Conservation (phyloP, 2,797 vertebrate species). For the Heliangelus exortis region DNA sequence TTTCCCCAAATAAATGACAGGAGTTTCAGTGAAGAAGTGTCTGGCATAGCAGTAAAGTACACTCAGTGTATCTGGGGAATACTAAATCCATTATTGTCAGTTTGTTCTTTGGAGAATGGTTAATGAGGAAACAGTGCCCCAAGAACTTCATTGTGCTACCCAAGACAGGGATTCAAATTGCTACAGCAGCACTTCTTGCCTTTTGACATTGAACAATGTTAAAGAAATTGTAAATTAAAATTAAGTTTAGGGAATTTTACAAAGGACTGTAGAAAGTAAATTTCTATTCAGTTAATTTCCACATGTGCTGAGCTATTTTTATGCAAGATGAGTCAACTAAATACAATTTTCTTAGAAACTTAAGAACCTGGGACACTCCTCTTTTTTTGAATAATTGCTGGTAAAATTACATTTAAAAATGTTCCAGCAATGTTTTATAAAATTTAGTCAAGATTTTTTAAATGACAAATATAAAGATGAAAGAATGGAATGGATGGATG, state of each 20-base stretch:
- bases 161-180: slow-evolving; percentile 40
- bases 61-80: slow-evolving; percentile 13
- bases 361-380: neutral
- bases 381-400: neutral
- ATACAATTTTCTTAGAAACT: neutral
- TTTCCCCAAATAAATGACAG: neutral
- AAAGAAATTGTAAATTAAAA: slow-evolving; percentile 49
- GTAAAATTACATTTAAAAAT: neutral
- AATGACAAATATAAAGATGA: neutral
- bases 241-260: slow-evolving; percentile 19
- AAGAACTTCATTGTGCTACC: slow-evolving; percentile 7
- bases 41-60: slow-evolving; percentile 19
- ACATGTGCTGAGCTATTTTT: neutral
- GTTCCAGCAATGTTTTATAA: neutral
- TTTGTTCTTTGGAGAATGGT: slow-evolving; percentile 56
- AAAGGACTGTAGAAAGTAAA: neutral
- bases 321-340: neutral
- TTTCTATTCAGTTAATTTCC: slow-evolving; percentile 15
- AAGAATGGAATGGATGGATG: neutral
- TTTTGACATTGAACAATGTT: slow-evolving; percentile 45
- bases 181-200: slow-evolving; percentile 28
- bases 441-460: neutral
- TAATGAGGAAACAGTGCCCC: slow-evolving; percentile 46
- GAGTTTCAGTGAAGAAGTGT: slow-evolving; percentile 38
- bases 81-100: slow-evolving; percentile 67